Evolutionary conservation across 2,888 invertebrate genomes (phyloP).

Genomic region (Lochmaea crataegi): DNA sequence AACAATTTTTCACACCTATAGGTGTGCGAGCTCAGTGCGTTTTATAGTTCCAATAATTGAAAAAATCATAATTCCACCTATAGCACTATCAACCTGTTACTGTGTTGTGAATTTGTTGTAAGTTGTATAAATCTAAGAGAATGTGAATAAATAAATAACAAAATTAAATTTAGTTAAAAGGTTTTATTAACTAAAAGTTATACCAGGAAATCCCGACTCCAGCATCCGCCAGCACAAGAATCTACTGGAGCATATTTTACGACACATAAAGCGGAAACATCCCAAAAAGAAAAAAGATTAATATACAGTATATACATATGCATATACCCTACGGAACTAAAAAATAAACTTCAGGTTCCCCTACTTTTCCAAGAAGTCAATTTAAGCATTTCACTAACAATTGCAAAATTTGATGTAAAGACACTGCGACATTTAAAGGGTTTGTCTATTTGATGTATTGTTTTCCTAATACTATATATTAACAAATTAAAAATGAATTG

Average conservation of each 20-base stretch:
- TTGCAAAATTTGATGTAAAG: background rate
- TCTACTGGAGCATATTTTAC: conserved; percentile 54
- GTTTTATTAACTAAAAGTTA: conserved; percentile 24
- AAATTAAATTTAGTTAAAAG: background rate
- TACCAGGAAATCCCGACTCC: conserved; percentile 34
- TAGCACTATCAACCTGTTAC: too few relatives aligned
- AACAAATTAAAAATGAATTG: too few relatives aligned
- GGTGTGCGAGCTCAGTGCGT: too few relatives aligned
- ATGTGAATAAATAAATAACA: background rate
- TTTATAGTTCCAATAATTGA: too few relatives aligned
- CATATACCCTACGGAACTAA: conserved; percentile 49
- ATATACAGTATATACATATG: conserved; percentile 41
- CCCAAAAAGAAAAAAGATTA: conserved; percentile 49
- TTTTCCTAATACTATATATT: too few relatives aligned
- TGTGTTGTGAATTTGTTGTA: too few relatives aligned
- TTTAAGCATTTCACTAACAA: background rate
- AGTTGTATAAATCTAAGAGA: too few relatives aligned
- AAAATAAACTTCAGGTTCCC: conserved; percentile 42
- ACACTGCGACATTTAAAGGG: too few relatives aligned
- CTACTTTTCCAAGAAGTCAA: conserved; percentile 16
- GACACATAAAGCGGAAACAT: conserved; percentile 59
- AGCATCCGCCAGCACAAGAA: conserved; percentile 31
- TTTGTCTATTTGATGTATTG: too few relatives aligned
- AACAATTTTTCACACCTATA: too few relatives aligned
- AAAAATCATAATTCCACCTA: too few relatives aligned